Evolutionary conservation across 2,888 invertebrate genomes (phyloP), one percentile per base, ranked within the genome.

Genomic region (Mythimna lalbum): DNA sequence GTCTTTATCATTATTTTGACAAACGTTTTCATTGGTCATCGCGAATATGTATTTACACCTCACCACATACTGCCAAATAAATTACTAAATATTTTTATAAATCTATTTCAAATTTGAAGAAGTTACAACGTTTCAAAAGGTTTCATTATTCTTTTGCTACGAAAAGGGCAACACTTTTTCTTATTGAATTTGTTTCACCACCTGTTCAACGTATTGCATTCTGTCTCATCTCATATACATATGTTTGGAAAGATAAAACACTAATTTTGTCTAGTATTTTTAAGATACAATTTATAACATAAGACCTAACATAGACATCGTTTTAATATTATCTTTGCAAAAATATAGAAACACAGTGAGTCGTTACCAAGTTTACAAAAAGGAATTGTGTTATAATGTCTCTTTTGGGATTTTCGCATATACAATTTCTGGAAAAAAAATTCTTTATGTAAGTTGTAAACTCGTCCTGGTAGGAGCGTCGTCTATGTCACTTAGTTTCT

Each of bases 321-420:
- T 52, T 43, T 52, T 14, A 53, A 53, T 19, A 69, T 69, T 53
- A 69, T 49, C 33, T 23, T 3, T 7, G 12, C 23, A 17, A 7
- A 68, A 17, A 23, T 53, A 53, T 23, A 17, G 12, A 7, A 33
- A 17, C 23, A 53, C 0, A 27, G 19, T 69, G 43, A 52, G 21
- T 14, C 31, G 31, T n/a, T 14, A 3, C 31, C 10, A 7, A 10
- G 31, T 33, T 23, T 7, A 23, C n/a, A 4, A 69, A 23, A n/a
- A 19, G 2, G 6, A 7, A 12, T 23, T 2, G 1, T 9, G 1
- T 19, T 6, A 2, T 10, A 31, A 19, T 4, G 17, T 14, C 47
- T 3, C 12, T 39, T 50, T n/a, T 19, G 1, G 0, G 23, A 7
- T 2, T 10, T 27, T 12, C n/a, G 21, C 4, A n/a, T 21, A 14